phyloP scores from a whole-genome alignment of 2,888 invertebrate species.

The Baccha elongata region DNA sequence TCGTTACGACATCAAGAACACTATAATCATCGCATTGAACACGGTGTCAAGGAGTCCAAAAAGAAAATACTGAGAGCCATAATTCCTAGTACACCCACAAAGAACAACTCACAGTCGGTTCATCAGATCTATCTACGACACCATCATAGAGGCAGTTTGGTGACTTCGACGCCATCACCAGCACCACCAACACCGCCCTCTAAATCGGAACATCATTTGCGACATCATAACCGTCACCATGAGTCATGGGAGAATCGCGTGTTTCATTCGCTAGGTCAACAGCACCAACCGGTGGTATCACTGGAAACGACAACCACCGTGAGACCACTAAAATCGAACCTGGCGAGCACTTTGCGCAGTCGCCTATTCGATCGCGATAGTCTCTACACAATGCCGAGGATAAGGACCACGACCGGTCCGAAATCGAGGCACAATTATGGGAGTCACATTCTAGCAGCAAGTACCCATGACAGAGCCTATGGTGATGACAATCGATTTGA shows the following conservation, averaged over 20 bases:
- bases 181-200: constrained; percentile 37
- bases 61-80: constrained; percentile 32
- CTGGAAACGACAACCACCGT: constrained; percentile 41
- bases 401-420: constrained; percentile 75
- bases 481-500: constrained; percentile 63
- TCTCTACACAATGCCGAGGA: constrained; percentile 75
- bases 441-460: constrained; percentile 59
- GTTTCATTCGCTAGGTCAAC: constrained; percentile 77
- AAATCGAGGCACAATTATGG: constrained; percentile 71
- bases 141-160: constrained; percentile 54
- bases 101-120: constrained; percentile 31
- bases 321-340: constrained; percentile 61
- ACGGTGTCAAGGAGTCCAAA: constrained; percentile 75
- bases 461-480: constrained; percentile 44
- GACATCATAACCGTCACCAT: constrained; percentile 80
- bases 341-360: constrained; percentile 73
- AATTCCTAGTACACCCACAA: constrained; percentile 3
- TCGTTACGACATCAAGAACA: constrained; percentile 77
- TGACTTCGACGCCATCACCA: constrained; percentile 15
- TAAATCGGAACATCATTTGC: constrained; percentile 77
- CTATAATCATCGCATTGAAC: constrained; percentile 76
- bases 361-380: constrained; percentile 80
- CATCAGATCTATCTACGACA: constrained; percentile 70
- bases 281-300: constrained; percentile 68
- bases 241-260: constrained; percentile 79